These are phyloP conservation scores for Manis crassicaudata DNA, from an alignment of 2,797 vertebrate species.

Conservation along the genomic window DNA sequence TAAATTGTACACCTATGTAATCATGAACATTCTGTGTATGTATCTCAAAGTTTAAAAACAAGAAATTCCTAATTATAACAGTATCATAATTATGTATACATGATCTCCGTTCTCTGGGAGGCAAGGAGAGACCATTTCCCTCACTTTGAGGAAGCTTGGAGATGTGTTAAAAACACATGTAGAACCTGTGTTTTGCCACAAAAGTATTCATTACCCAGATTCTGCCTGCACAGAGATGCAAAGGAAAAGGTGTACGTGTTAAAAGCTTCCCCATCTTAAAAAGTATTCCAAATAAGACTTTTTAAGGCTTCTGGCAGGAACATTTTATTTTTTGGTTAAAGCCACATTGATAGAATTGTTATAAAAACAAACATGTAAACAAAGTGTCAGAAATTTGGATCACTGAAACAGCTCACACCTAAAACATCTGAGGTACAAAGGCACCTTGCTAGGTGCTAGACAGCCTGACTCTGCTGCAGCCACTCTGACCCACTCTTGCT, in stretches of 20 bases:
- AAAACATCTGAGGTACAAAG: slow-evolving; percentile 83
- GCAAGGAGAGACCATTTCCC: neutral
- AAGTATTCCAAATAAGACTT: slow-evolving; percentile 2
- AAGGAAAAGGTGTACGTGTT: neutral
- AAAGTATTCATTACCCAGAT: neutral
- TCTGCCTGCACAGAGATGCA: neutral
- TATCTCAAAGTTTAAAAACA: slow-evolving; percentile 14
- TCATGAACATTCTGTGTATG: neutral
- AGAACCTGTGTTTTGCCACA: neutral
- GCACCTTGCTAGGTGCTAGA: slow-evolving; percentile 77
- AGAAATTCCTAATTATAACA: neutral
- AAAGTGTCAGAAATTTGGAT: slow-evolving; percentile 81
- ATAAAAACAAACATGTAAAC: slow-evolving; percentile 84
- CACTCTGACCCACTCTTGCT: neutral
- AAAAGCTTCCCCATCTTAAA: neutral
- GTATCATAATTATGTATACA: neutral
- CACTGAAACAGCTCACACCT: slow-evolving; percentile 82
- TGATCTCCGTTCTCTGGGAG: neutral
- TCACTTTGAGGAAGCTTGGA: neutral
- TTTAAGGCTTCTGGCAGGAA: slow-evolving; percentile 78
- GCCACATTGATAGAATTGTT: slow-evolving; percentile 81
- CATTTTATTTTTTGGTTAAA: slow-evolving; percentile 85
- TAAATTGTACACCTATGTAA: neutral
- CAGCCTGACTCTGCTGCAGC: slow-evolving; percentile 18
- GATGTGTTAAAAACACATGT: neutral